Conservation (phyloP, 92 coral and sea anemone genomes). For the Heteractis magnifica region DNA sequence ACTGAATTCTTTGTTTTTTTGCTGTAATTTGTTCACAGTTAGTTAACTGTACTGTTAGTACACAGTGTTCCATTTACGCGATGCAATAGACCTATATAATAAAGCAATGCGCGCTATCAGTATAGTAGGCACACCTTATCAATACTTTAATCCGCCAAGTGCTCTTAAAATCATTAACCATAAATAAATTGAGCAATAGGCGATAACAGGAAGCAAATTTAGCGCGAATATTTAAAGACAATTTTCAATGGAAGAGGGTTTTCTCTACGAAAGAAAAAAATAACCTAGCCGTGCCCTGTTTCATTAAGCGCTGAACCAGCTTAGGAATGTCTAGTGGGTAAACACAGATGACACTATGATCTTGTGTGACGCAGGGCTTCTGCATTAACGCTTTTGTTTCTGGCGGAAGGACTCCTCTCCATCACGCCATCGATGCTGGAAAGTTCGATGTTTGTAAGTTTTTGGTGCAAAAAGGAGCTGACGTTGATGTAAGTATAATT, state of each 20-base stretch:
- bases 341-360: slow-evolving; percentile 23
- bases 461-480: slow-evolving; percentile 73
- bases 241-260: neutral
- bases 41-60: neutral
- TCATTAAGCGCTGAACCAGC: neutral
- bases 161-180: neutral
- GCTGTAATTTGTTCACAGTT: neutral
- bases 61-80: neutral
- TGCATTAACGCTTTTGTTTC: slow-evolving; percentile 59
- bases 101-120: neutral
- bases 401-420: slow-evolving; percentile 78
- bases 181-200: neutral
- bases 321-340: slow-evolving; percentile 30
- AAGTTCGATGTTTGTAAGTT: slow-evolving; percentile 65
- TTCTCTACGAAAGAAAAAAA: neutral
- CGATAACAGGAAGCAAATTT: neutral
- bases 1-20: neutral
- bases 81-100: neutral
- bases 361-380: slow-evolving; percentile 62
- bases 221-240: neutral
- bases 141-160: neutral
- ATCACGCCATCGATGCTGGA: slow-evolving; percentile 75
- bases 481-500: slow-evolving; percentile 67
- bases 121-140: neutral
- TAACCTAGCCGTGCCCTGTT: neutral